Percentiles rank a stretch among this genome's conserved stretches.
These are phyloP conservation scores for Temnothorax unifasciatus DNA, from an alignment of 2,888 invertebrate genomes.

Conservation along the genomic window DNA sequence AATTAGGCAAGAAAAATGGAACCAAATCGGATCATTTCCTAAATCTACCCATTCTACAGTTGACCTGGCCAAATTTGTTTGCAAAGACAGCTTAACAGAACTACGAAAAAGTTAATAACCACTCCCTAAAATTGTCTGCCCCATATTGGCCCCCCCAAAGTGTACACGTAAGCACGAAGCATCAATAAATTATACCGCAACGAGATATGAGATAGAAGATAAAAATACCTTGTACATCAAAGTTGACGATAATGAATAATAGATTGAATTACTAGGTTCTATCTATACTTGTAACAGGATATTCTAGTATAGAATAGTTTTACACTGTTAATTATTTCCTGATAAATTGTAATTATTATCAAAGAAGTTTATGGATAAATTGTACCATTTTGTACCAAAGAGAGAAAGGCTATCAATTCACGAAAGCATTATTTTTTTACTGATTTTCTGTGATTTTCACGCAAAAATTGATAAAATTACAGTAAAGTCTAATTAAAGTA, in stretches of 20 bases:
- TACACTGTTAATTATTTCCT: neutral
- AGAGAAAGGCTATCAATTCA: neutral
- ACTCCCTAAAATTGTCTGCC: conserved; percentile 46
- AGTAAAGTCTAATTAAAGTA: neutral
- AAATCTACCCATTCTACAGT: neutral
- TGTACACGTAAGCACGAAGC: conserved; percentile 32
- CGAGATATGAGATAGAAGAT: conserved; percentile 10
- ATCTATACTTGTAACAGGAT: neutral
- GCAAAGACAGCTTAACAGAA: neutral
- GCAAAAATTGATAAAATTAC: neutral
- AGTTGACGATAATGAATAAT: conserved; percentile 23
- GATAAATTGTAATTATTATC: conserved; percentile 1
- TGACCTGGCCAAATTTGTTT: conserved; percentile 28
- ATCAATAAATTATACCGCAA: conserved; percentile 34
- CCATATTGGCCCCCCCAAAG: conserved; percentile 14
- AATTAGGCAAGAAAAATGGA: neutral
- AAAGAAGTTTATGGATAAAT: neutral
- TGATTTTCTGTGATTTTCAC: neutral
- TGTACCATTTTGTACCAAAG: neutral
- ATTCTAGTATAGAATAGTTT: neutral
- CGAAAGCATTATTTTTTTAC: neutral
- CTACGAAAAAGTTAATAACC: conserved; percentile 32
- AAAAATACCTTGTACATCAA: conserved; percentile 38
- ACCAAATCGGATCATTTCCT: neutral
- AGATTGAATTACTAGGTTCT: neutral